Evolutionary conservation across 1,140 invertebrate genomes (phyloP), one percentile per base, ranked within the genome.

Genomic region (Whitmania pigra): DNA sequence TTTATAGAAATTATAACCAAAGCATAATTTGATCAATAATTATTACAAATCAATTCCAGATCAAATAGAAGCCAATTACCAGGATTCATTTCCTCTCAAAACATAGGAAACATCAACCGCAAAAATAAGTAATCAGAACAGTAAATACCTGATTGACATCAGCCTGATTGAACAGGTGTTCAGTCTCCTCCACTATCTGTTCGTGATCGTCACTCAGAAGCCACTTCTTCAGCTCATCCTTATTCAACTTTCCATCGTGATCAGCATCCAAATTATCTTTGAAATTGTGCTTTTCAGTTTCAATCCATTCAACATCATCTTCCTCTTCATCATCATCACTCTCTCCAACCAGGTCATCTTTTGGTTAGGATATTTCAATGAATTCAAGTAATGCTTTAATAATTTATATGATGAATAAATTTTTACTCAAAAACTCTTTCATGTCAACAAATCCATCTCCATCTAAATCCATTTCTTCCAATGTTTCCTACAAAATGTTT

Each of bases 381-480:
- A 68, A 68, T 68, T 36, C 0, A 68, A 36, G 25, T 31, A 2
- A 31, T 13, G 13, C 22, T 25, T 63, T 27, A 68, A 7, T 36
- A 68, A 68, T 17, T 43, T 36, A 0, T 68, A 11, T 18, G 36
- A 68, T 31, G 7, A 36, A 22, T 68, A 68, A 22, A 43, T 53
- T 0, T 29, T n/a, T 6, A 40, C 69, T 22, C n/a, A 53, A 13
- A 68, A 36, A 68, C 67, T 68, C 67, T 68, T 68, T 17, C 2
- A 71, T 0, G 49, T 43, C 67, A 40, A 73, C 73, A n/a, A 68
- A 40, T 68, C 67, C 67, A 31, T 68, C 67, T 9, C 36, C n/a
- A 68, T 68, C 36, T 68, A 11, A n/a, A 43, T 68, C 67, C 22
- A 68, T 43, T 22, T 68, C 67, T 40, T 68, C 67, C 36, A 68